Evolutionary conservation across 2,113 vertebrate species (phyloP), one percentile per base, ranked within the genome.

Genomic region (Indicator maculatus): DNA sequence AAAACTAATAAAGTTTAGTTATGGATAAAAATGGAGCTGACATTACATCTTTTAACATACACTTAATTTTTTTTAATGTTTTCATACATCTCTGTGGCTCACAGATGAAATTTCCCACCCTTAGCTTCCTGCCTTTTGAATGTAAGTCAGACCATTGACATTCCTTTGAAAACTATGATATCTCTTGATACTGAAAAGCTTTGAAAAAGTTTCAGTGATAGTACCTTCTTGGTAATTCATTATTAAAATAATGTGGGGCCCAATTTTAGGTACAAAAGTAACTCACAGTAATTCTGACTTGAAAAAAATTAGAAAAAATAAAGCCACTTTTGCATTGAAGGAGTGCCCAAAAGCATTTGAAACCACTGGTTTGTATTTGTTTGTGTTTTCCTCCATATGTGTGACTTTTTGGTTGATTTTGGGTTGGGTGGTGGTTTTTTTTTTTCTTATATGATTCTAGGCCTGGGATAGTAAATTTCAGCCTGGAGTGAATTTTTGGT

Each of bases 71-170:
- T 93, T 88, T 24, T 8, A 93, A 61, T 67, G 72, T 88, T 96
- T 94, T 96, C 58, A 58, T 91, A 63, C 58, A 90, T 95, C 59
- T 93, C 8, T 92, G 95, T 92, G 78, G 93, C 81, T 95, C 79
- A 76, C 72, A 87, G 75, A 92, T 91, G 53, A 93, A 75, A 84
- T 96, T 94, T 86, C 47, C 56, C 56, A 77, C 78, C 36, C 41
- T 67, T 59, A 28, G 88, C 65, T 83, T 96, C 53, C 83, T 96
- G 75, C 60, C 81, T 36, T 82, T 83, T 74, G 60, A 59, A 52
- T 23, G 30, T 50, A 80, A 63, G 65, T 85, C 60, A 92, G 56
- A 91, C 24, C 36, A 59, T 41, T 94, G 91, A 83, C 16, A 41
- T 93, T 93, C 44, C 56, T 93, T 96, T 93, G 79, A 84, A 71